Base-by-base conservation (phyloP, 1,140 invertebrate species). In the Heliothis subflexa region DNA sequence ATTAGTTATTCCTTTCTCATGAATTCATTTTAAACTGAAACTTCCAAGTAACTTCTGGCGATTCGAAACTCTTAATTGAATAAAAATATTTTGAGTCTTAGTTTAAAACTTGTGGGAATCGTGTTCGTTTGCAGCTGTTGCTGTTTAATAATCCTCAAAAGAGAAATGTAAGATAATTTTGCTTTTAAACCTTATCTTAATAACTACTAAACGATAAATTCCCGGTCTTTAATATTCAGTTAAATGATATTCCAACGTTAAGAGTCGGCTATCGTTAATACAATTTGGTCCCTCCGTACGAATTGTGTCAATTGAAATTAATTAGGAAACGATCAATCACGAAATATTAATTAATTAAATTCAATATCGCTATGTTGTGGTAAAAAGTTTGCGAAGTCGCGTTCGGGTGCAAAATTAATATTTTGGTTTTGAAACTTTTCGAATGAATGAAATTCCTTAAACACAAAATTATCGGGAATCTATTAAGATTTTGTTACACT, bases 1-100 rank as follows among this genome's bases (percentile, higher is more conserved):
- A 70, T 12, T 5, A 52, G 10, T 64, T 9, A 64, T 47, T 47
- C 40, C 33, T 57, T 57, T 57, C 40, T 64, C 61, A 64, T 18
- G 61, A n/a, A 64, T 64, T 47, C 61, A 64, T 64, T 64, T 64
- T 64, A 47, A 64, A 64, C 14, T 64, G 61, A 66, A 66, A 66
- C 49, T 66, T 66, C 40, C 16, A 66, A 66, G 62, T 66, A 47
- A 66, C 62, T 66, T 49, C 62, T 47, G 62, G 62, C 62, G 62
- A 66, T 47, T 66, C 11, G n/a, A 66, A 66, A 66, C 40, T 66
- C 62, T 47, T 66, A 66, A 66, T 66, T 66, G 62, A 66, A 66
- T 66, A 66, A 66, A 66, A 66, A 66, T 66, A 66, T 66, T 66
- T 66, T 66, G 62, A 66, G 40, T 66, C 16, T 66, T 66, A 66